A percentile compares a stretch with the other conserved stretches of the same genome.
Conservation (phyloP, 2,113 vertebrate species). For the Oxyura jamaicensis region DNA sequence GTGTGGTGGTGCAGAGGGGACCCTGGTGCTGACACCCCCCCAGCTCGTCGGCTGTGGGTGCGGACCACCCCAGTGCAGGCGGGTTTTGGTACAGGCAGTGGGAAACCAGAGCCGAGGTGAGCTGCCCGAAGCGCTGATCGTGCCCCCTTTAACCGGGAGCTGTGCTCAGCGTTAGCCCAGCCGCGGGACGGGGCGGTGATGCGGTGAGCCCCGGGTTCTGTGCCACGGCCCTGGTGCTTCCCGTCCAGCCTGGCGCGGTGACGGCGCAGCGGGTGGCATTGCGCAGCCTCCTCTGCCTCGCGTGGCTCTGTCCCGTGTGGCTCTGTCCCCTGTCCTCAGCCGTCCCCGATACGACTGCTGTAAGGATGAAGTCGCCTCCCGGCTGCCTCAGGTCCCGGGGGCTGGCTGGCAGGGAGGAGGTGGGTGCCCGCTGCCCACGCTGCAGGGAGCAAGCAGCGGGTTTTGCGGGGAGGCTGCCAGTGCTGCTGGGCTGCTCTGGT, state of each 20-base stretch:
- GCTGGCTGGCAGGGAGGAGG: neutral
- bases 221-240: neutral
- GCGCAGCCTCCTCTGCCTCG: neutral
- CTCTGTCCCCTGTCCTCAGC: too few relatives aligned
- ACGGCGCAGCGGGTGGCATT: too few relatives aligned
- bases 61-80: neutral
- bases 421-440: too few relatives aligned
- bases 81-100: neutral
- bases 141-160: neutral
- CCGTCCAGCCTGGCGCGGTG: neutral
- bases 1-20: neutral
- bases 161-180: neutral
- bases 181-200: neutral
- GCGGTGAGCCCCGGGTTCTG: neutral
- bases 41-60: neutral
- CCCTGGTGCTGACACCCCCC: neutral
- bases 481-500: neutral
- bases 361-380: neutral
- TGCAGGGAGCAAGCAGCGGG: rapidly evolving
- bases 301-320: neutral
- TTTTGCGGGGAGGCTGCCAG: neutral
- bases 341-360: neutral
- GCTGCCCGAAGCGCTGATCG: neutral
- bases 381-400: neutral
- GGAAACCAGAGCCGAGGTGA: neutral